Evolutionary conservation across 2,113 vertebrate species (phyloP).

Genomic region (Myotis lucifugus): DNA sequence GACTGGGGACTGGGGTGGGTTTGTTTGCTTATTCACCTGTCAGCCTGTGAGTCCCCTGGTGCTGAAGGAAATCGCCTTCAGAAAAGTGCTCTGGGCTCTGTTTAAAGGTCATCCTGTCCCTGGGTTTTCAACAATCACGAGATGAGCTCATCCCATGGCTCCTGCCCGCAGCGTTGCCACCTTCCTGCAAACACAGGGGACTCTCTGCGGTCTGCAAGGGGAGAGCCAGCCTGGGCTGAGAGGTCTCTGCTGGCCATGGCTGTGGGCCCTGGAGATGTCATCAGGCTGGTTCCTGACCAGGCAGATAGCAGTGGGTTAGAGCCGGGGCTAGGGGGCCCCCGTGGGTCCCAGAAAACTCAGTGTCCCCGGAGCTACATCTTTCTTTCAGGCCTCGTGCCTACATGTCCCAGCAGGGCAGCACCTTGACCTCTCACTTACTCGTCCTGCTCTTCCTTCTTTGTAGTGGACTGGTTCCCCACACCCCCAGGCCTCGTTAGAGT

Average conservation of each 20-base stretch:
- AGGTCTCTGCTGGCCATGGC: background rate
- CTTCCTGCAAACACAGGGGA: background rate
- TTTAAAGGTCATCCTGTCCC: background rate
- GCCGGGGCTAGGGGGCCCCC: background rate
- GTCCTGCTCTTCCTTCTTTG: background rate
- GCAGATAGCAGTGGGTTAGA: background rate
- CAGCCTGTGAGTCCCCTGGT: background rate
- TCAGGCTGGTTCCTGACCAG: background rate
- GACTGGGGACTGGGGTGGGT: rapidly evolving
- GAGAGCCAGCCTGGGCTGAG: background rate
- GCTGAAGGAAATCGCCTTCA: background rate
- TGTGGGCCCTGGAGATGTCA: background rate
- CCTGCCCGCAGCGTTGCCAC: background rate
- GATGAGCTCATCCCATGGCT: background rate
- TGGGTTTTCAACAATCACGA: background rate
- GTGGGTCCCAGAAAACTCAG: background rate
- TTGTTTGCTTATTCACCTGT: background rate
- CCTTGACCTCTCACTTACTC: background rate
- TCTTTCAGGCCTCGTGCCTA: background rate
- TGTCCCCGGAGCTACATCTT: background rate
- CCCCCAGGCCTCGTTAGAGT: background rate
- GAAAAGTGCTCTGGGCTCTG: background rate
- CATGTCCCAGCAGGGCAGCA: background rate
- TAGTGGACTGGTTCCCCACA: background rate
- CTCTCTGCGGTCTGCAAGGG: background rate